Evolutionary conservation across 1,140 invertebrate species (phyloP), one percentile per base, ranked within the genome.

Genomic region (Anastrepha ludens): DNA sequence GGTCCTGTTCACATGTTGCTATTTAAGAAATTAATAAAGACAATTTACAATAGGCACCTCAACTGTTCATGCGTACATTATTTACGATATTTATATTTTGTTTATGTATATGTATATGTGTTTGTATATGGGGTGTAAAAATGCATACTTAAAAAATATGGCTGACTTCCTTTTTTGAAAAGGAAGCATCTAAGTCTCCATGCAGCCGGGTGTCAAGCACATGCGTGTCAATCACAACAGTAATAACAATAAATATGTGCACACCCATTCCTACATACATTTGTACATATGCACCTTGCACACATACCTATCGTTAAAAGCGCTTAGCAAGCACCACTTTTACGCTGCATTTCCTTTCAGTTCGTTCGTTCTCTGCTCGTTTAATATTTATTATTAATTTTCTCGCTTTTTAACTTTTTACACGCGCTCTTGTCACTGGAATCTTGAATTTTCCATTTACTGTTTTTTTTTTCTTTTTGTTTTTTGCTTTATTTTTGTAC

Each of bases 151-250:
- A 81, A 81, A 55, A 55, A 81, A 55, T 81, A 81, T 81, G 74
- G 74, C 74, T 81, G 47, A 81, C n/a, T 55, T 81, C 74, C 74
- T 81, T 81, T 81, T 81, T 58, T 81, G 47, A 81, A 81, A 81
- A 81, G 74, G 74, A 81, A 81, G 74, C 74, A 81, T 58, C 47
- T 81, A 81, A 81, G 74, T 81, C 74, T 81, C 74, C 44, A 81
- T 81, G 74, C 50, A 81, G 74, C 74, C 20, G 47, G 15, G 74
- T 81, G 74, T 55, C 20, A 44, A 41, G 44, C 47, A 15, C 3
- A 58, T 81, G 74, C 74, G 17, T 81, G 17, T 29, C n/a, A 55
- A 13, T 17, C 9, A 20, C 13, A 81, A 58, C 0, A 20, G 7
- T 20, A 81, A 20, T 55, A 74, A 74, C 41, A 50, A 74, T 47